Evolutionary conservation across 2,888 invertebrate genomes (phyloP), one percentile per base, ranked within the genome.

Genomic region (Agrochola lota): DNA sequence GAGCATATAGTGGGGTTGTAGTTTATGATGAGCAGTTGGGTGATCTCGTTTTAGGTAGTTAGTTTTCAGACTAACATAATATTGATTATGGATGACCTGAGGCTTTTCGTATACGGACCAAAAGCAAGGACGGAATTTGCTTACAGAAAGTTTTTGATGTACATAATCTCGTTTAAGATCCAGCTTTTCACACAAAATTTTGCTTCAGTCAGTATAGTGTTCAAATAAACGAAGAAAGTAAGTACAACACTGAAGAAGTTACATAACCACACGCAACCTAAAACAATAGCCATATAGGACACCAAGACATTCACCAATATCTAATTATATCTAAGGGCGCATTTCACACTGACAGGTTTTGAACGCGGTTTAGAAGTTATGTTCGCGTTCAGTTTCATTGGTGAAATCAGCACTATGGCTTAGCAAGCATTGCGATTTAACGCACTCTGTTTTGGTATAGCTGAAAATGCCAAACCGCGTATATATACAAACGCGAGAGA

Each of bases 11-110:
- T 20, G 30, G 11, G 57, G 20, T 49, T 57, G 35, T 76, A 49
- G 66, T 30, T 35, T 52, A 20, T 63, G n/a, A 60, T 64, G 43
- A 49, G 30, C 26, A 43, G 46, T 63, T 40, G 12, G 40, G 11
- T 67, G 49, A 70, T 67, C 5, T 62, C 66, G 62, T 67, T 64
- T 30, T 20, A 55, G 20, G 26, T 2, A n/a, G 20, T 57, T 12
- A n/a, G 60, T 81, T 76, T 71, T 76, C 23, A 26, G 40, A 35
- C 15, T 46, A 68, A 52, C 20, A 23, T 77, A 15, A 46, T 43
- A 66, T 35, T 70, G 11, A 46, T 17, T n/a, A n/a, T 23, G 15
- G 64, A 15, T 68, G 9, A 68, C 6, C n/a, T 40, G 20, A 6
- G 2, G 43, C 26, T 40, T 49, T 26, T n/a, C 4, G 8, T 49